Percentiles rank a stretch among this genome's conserved stretches.
phyloP scores from a whole-genome alignment of 2,888 invertebrate genomes.

The Ommatoiulus sabulosus region DNA sequence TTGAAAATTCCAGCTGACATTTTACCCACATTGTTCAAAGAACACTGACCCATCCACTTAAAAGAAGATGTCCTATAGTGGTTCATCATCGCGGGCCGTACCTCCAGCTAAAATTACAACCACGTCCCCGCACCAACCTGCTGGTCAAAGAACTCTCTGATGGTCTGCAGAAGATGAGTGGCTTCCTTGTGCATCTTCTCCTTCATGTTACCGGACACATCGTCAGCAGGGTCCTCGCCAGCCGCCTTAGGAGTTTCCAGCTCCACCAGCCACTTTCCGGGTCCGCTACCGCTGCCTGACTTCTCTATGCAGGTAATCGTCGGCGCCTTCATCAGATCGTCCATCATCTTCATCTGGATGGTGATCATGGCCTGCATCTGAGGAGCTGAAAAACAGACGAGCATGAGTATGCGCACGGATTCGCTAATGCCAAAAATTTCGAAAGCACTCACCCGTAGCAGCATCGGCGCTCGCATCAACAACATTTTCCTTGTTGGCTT shows the following conservation, averaged over 20 bases:
- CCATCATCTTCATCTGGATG: slow-evolving; percentile 2
- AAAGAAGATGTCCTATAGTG: too few relatives aligned
- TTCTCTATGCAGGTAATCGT: neutral
- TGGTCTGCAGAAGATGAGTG: neutral
- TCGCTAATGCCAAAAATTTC: neutral
- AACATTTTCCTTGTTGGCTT: neutral
- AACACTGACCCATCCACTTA: too few relatives aligned
- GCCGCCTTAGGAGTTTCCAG: neutral
- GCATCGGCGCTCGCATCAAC: neutral
- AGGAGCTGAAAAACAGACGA: neutral
- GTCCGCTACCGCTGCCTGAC: neutral
- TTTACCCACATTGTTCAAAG: too few relatives aligned
- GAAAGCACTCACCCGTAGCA: neutral
- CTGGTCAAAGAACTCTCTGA: neutral
- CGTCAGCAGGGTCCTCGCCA: neutral
- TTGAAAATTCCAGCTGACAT: too few relatives aligned
- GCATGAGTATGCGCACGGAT: neutral
- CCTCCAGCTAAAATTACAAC: too few relatives aligned
- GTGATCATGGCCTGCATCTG: slow-evolving; percentile 5
- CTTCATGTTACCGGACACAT: neutral
- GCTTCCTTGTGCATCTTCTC: neutral
- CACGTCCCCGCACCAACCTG: neutral
- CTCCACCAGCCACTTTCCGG: neutral
- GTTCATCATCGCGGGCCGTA: too few relatives aligned
- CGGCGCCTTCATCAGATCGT: neutral